Evolutionary conservation across 2,888 invertebrate species (phyloP).

Genomic region (Barypeithes pellucidus): DNA sequence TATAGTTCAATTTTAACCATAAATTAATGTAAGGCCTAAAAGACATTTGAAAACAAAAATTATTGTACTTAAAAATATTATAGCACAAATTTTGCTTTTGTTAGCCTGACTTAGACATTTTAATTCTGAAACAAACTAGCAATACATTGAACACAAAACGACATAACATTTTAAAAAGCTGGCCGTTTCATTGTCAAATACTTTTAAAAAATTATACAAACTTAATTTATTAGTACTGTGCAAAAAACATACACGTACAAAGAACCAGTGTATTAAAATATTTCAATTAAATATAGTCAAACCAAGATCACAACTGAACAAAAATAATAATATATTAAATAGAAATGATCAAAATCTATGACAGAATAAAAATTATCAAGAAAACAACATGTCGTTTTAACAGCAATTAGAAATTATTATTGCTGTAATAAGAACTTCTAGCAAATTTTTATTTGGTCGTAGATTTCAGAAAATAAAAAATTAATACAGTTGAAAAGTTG

Average conservation of each 20-base stretch:
- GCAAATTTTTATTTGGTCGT: conserved; percentile 12
- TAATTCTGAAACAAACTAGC: neutral
- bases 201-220: neutral
- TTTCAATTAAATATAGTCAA: neutral
- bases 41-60: conserved; percentile 26
- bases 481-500: conserved; percentile 1
- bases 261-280: neutral
- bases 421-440: neutral
- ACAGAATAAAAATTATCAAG: conserved; percentile 14
- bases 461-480: neutral
- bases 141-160: neutral
- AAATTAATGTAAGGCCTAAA: conserved; percentile 21
- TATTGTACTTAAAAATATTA: neutral
- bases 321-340: neutral
- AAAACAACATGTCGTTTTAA: too few relatives aligned
- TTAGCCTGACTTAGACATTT: neutral
- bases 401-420: too few relatives aligned
- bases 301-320: neutral
- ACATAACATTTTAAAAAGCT: neutral
- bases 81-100: neutral
- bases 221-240: neutral
- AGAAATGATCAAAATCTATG: neutral
- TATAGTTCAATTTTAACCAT: neutral
- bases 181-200: neutral
- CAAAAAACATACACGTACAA: neutral